phyloP scores from a whole-genome alignment of 1,140 invertebrate genomes.

The Listronotus oregonensis region DNA sequence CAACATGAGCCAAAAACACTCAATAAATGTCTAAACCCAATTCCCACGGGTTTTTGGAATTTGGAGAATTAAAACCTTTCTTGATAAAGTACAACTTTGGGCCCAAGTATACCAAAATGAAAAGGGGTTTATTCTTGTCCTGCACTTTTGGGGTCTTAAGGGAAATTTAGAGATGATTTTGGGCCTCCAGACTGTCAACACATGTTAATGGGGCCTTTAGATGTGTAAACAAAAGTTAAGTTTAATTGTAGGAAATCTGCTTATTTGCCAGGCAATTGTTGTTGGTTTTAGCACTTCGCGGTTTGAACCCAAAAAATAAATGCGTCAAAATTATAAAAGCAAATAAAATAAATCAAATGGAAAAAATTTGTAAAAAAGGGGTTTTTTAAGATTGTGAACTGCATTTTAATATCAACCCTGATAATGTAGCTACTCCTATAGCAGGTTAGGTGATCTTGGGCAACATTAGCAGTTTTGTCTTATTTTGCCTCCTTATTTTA shows the following conservation, averaged over 20 bases:
- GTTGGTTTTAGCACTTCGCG: constrained; percentile 86
- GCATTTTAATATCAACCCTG: constrained; percentile 85
- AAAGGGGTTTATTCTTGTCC: constrained; percentile 93
- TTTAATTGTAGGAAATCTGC: constrained; percentile 77
- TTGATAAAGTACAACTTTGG: constrained; percentile 85
- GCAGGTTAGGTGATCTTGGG: constrained; percentile 95
- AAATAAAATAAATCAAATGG: no score
- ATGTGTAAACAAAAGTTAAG: constrained; percentile 69
- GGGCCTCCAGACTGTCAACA: constrained; percentile 89
- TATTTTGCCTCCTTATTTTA: constrained; percentile 77
- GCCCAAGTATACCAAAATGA: constrained; percentile 76
- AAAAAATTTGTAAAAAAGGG: no score
- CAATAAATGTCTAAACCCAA: constrained; percentile 89
- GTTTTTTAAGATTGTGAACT: constrained; percentile 68
- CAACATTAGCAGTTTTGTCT: constrained; percentile 82
- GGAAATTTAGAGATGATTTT: constrained; percentile 98
- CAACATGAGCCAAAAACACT: constrained; percentile 62
- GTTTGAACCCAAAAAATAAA: constrained; percentile 75
- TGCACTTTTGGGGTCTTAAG: constrained; percentile 89
- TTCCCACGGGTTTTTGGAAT: constrained; percentile 91
- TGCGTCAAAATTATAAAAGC: constrained; percentile 77
- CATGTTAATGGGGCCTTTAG: constrained; percentile 86
- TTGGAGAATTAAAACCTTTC: constrained; percentile 81
- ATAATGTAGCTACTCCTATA: constrained; percentile 96
- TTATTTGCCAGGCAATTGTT: constrained; percentile 81